These are phyloP conservation scores for Acrobeloides nanus DNA, from an alignment of 2,888 invertebrate species.

Conservation along the genomic window DNA sequence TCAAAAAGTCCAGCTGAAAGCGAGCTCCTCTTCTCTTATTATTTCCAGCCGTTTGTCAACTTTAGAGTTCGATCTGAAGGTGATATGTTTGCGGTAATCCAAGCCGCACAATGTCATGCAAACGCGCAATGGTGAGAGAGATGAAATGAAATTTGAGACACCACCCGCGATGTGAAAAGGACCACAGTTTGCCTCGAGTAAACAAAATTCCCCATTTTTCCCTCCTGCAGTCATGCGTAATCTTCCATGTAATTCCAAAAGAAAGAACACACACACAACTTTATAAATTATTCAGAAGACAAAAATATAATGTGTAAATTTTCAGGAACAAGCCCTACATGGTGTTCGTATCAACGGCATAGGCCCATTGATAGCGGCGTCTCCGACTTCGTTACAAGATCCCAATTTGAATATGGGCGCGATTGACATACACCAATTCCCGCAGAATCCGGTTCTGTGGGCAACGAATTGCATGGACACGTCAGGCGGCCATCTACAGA, in stretches of 20 bases:
- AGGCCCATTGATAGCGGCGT: constrained; percentile 85
- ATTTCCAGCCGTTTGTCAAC: no score
- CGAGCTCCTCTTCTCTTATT: no score
- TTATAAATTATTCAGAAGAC: background rate
- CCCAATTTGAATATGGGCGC: constrained; percentile 13
- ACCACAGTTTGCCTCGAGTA: no score
- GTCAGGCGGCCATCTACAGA: no score
- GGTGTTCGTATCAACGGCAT: constrained; percentile 76
- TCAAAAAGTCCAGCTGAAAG: no score
- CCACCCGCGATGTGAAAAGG: no score
- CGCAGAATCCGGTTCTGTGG: constrained; percentile 25
- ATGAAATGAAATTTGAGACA: background rate
- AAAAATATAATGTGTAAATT: constrained; percentile 4
- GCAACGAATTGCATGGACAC: constrained; percentile 1
- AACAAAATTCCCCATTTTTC: no score
- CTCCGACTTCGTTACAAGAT: constrained; percentile 60
- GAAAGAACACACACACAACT: background rate
- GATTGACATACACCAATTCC: constrained; percentile 29
- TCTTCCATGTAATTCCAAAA: background rate
- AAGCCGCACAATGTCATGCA: no score
- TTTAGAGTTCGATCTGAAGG: no score
- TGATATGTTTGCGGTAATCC: no score
- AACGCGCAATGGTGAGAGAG: background rate
- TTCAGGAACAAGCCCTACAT: constrained; percentile 50
- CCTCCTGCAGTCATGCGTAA: no score